These are phyloP conservation scores for Luidia sarsii DNA, from an alignment of 53 echinoderm and acorn worm species.

Conservation along the genomic window DNA sequence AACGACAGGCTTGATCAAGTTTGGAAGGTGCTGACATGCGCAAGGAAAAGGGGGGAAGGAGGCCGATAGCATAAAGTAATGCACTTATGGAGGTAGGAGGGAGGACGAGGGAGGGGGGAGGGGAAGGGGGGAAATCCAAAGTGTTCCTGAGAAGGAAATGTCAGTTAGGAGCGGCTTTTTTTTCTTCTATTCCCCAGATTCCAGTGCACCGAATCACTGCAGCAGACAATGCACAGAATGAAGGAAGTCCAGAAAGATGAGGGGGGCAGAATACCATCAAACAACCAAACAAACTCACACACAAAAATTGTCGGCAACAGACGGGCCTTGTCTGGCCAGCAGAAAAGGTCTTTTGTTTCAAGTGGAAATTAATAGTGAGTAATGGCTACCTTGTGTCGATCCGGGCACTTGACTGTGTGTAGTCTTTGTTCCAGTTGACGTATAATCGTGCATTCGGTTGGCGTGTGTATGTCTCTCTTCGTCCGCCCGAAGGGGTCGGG, in stretches of 20 bases:
- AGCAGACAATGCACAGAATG: neutral
- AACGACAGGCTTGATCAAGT: neutral
- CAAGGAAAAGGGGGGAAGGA: neutral
- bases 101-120: no score
- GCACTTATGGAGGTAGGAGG: no score
- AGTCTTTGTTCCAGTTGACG: no score
- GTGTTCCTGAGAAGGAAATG: constrained; percentile 1
- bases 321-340: constrained; percentile 16
- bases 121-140: neutral
- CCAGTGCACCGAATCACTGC: no score
- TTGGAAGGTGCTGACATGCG: neutral
- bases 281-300: no score
- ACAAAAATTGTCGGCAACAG: constrained; percentile 5
- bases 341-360: constrained; percentile 34
- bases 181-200: neutral
- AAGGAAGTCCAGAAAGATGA: neutral
- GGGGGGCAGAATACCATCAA: no score
- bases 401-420: no score
- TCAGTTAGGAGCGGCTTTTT: constrained; percentile 2
- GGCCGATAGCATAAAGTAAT: no score
- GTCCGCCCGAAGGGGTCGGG: no score
- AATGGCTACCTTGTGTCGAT: no score
- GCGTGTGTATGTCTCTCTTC: no score
- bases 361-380: constrained; percentile 41
- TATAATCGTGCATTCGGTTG: no score